Evolutionary conservation across 2,113 vertebrate species (phyloP), one percentile per base, ranked within the genome.

Genomic region (Eleginops maclovinus): DNA sequence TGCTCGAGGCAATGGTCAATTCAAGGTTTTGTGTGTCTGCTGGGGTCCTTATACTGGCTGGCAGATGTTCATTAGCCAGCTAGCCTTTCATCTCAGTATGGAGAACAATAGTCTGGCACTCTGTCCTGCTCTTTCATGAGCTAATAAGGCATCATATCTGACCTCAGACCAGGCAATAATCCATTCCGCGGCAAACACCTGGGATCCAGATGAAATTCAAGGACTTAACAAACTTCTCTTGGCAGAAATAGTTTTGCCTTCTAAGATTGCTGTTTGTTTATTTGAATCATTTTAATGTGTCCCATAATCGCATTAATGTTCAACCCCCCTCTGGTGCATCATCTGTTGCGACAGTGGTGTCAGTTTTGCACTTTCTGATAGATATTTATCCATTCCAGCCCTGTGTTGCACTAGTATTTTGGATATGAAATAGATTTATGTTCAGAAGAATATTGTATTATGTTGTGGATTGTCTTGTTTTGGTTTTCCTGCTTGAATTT

Each of bases 11-110:
- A 70, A 88, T 93, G 92, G 94, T 93, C 93, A 92, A 91, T 90
- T 92, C 88, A 93, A 90, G 92, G 86, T 88, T 86, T 87, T 80
- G 85, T 83, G 85, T 83, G 89, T 90, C 90, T 93, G 88, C 76
- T 86, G 83, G 79, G 91, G 91, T 93, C 90, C 83, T 90, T 92
- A 90, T 90, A 88, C 84, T 82, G 88, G 84, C 85, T 91, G 92
- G 92, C 94, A 95, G 95, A 94, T 95, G 95, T 94, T 95, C 95
- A 95, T 95, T 95, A 94, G 90, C 78, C 87, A 24, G 85, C 69
- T 83, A 74, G 88, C 88, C 94, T 95, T 95, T 95, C 95, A 95
- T 95, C 95, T 95, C 90, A 78, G 86, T 72, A 74, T 83, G 85
- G 89, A 93, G 88, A 94, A 95, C 95, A 95, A 95, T 95, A 87